Base-by-base conservation (phyloP, 2,888 invertebrate genomes). In the Cephus pulcher region DNA sequence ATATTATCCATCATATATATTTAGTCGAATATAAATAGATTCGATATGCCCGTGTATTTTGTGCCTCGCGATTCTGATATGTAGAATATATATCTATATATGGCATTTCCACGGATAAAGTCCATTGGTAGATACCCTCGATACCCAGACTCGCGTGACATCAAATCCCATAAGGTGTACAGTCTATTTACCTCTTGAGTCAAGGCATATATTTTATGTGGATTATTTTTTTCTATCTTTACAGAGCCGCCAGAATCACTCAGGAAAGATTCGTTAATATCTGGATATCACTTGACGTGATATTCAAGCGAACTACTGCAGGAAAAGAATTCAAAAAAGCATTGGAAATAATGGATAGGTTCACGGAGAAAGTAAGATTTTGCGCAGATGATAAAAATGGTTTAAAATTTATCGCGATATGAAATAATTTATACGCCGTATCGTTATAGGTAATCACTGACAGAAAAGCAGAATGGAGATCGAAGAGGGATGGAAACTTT, bases 221-320 rank as follows among this genome's bases (percentile, higher is more conserved):
- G 23, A 68, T 75, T 33, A 23, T 73, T 69, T 76, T 71, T 71
- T 71, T 68, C 56, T 70, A 32, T 76, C 69, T 37, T 80, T 85
- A 12, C 79, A 93, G 92, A 77, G 80, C 92, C 32, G 89, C 91
- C 9, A 83, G 89, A 56, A 90, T 92, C 11, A 86, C 89, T 23
- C 92, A 92, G 75, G 85, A 84, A 75, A 85, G 92, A 71, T 92
- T 92, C 76, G 88, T 91, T 3, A 90, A 90, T 40, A 93, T 94
- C 0, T 94, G 94, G 94, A 87, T 93, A 35, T 92, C 93, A 87
- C 88, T 91, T 1, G 92, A 93, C 74, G 86, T 92, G 4, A 85
- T 94, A 11, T 95, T 93, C 88, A 91, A 92, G 74, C 80, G 89
- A 11, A 90, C 93, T 0, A 83, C 87, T 15, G 84, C 89, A 56